These are phyloP conservation scores for Bombus balteatus DNA, from an alignment of 1,140 invertebrate genomes.

Conservation along the genomic window DNA sequence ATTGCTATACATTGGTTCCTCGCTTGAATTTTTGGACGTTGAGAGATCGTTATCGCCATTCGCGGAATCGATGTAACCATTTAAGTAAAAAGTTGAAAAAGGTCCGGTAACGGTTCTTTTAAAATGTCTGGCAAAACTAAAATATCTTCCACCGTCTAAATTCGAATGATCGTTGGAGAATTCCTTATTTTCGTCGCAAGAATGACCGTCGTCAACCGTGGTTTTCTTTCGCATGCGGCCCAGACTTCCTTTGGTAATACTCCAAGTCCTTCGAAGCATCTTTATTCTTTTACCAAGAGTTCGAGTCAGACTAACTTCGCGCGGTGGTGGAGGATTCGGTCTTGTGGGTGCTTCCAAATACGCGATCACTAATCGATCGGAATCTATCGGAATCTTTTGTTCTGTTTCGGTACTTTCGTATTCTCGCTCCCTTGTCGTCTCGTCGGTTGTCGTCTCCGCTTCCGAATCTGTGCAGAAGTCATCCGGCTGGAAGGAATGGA, in stretches of 20 bases:
- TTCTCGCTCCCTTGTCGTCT: neutral
- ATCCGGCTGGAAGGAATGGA: slow-evolving; percentile 70
- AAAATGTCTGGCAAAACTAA: slow-evolving; percentile 77
- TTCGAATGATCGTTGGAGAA: slow-evolving; percentile 60
- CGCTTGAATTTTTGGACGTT: slow-evolving; percentile 18
- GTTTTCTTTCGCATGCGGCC: slow-evolving; percentile 75
- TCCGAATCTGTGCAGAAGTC: slow-evolving; percentile 74
- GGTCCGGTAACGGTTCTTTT: slow-evolving; percentile 61
- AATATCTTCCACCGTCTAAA: slow-evolving; percentile 69
- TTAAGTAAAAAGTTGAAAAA: slow-evolving; percentile 78
- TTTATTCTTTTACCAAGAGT: slow-evolving; percentile 76
- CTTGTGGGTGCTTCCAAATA: slow-evolving; percentile 70
- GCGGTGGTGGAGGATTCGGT: slow-evolving; percentile 76
- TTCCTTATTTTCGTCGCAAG: slow-evolving; percentile 48
- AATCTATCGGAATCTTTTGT: neutral
- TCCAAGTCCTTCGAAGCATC: slow-evolving; percentile 78
- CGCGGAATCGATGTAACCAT: slow-evolving; percentile 41
- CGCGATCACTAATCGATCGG: slow-evolving; percentile 13
- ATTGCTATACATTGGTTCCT: slow-evolving; percentile 74
- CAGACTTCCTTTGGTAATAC: slow-evolving; percentile 79
- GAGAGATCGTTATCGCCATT: slow-evolving; percentile 45
- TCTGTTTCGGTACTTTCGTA: neutral
- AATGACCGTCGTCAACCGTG: slow-evolving; percentile 55
- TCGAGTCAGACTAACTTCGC: slow-evolving; percentile 76
- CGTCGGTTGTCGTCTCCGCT: slow-evolving; percentile 50